Evolutionary conservation across 2,797 vertebrate genomes (phyloP), one percentile per base, ranked within the genome.

Genomic region (Spea hammondii): DNA sequence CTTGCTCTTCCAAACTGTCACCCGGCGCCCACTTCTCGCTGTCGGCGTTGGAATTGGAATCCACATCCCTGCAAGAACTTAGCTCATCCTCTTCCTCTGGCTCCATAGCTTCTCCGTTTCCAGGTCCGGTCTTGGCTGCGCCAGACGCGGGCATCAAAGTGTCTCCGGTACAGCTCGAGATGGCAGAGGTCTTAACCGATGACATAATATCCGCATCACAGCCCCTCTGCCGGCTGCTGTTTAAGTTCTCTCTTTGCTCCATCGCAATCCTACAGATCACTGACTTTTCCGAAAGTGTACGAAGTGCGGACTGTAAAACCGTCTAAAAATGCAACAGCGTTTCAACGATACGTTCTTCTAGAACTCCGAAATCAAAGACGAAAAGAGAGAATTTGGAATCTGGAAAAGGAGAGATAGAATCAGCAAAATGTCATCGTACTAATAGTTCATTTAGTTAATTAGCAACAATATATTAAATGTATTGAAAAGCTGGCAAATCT

Each of bases 191-290:
- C 82, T 94, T 94, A 0, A 82, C 83, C 0, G 92, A 91, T 74
- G 90, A 85, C 85, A 92, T 87, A 85, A 94, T 94, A 75, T 95
- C 94, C 3, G 88, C 90, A 87, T 95, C 96, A 0, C 89, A 89
- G 83, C 93, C 95, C 85, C 95, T 95, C 88, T 95, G 94, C 90
- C 95, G 92, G 85, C 92, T 91, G 88, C 92, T 91, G 90, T 92
- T 89, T 85, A 92, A 90, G 70, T 89, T 87, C 88, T 99, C 96
- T 89, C 97, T 95, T 89, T 95, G 93, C 92, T 98, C 97, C 97
- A 98, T 98, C 90, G 89, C 88, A 85, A 87, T 92, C 89, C 88
- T 12, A 17, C 83, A 87, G 74, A 5, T 8, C 84, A 73, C 87
- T 73, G 83, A 87, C 86, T 65, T 87, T 83, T 79, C 8, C 13